These are phyloP conservation scores for rabbit (Oryctolagus cuniculus) DNA, from an alignment of 2,113 vertebrate species.

Conservation along the genomic window DNA sequence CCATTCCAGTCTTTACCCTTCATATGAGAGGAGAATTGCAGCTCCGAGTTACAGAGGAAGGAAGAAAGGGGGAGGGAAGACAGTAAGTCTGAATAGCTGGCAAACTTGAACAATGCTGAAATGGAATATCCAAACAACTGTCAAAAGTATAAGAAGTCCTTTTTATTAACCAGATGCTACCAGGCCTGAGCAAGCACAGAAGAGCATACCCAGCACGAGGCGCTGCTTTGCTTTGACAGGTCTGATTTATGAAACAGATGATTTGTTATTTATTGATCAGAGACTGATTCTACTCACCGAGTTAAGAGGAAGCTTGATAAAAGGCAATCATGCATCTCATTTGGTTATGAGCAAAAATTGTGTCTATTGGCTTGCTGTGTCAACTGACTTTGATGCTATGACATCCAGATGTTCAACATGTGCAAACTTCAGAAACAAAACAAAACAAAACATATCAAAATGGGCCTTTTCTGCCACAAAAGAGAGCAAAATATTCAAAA, in stretches of 20 bases:
- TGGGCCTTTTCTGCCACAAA: slow-evolving; percentile 67
- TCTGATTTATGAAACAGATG: slow-evolving; percentile 82
- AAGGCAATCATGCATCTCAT: slow-evolving; percentile 79
- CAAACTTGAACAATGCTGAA: slow-evolving; percentile 65
- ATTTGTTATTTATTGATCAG: slow-evolving; percentile 86
- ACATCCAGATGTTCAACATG: slow-evolving; percentile 86
- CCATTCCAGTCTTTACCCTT: background rate
- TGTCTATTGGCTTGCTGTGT: slow-evolving; percentile 81
- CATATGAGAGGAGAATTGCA: background rate
- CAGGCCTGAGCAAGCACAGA: background rate
- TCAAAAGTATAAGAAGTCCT: slow-evolving; percentile 30
- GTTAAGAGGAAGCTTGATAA: slow-evolving; percentile 81
- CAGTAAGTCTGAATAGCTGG: slow-evolving; percentile 38
- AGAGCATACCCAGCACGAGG: slow-evolving; percentile 44
- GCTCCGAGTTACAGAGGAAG: background rate
- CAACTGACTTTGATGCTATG: slow-evolving; percentile 79
- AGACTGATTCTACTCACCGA: slow-evolving; percentile 77
- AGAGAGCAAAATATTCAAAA: slow-evolving; percentile 84
- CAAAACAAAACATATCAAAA: slow-evolving; percentile 80
- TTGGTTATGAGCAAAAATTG: slow-evolving; percentile 78
- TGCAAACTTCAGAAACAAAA: slow-evolving; percentile 83
- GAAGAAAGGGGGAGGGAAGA: background rate
- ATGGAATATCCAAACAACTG: slow-evolving; percentile 66
- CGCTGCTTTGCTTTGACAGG: slow-evolving; percentile 76
- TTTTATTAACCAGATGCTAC: slow-evolving; percentile 75